Percentiles rank a stretch among this genome's conserved stretches.
These are phyloP conservation scores for Psammodynastes pulverulentus DNA, from an alignment of 2,113 vertebrate genomes.

Conservation along the genomic window DNA sequence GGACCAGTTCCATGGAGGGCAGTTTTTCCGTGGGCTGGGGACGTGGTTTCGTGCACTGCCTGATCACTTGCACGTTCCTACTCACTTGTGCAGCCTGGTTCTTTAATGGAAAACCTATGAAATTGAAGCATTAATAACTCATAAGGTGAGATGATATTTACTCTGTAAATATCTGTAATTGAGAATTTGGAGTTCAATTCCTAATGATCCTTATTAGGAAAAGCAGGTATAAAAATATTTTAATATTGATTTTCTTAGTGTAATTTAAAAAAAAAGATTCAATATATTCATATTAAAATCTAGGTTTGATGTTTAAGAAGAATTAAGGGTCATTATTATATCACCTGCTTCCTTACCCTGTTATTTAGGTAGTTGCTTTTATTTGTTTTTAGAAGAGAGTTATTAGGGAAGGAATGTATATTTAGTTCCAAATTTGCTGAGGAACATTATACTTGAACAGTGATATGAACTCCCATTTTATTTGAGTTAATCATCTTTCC, in stretches of 20 bases:
- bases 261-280: not conserved
- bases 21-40: not conserved
- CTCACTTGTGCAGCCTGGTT: not conserved
- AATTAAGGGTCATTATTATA: not conserved
- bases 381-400: not conserved
- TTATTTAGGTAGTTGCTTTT: not conserved
- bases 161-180: not conserved
- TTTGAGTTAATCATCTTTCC: not conserved
- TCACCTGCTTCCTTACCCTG: not conserved
- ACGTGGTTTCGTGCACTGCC: not conserved
- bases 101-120: slow-evolving; percentile 57
- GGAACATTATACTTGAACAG: not conserved
- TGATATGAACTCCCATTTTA: not conserved
- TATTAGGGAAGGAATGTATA: not conserved
- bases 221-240: not conserved
- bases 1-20: not conserved
- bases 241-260: not conserved
- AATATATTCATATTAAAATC: not conserved
- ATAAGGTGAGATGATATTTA: not conserved
- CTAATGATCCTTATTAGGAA: not conserved
- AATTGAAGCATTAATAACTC: not conserved
- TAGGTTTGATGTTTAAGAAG: not conserved
- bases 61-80: not conserved
- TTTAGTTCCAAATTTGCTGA: not conserved
- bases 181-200: not conserved